These are phyloP conservation scores for Drosophila equinoxialis DNA, from an alignment of 1,140 invertebrate genomes.

Conservation along the genomic window DNA sequence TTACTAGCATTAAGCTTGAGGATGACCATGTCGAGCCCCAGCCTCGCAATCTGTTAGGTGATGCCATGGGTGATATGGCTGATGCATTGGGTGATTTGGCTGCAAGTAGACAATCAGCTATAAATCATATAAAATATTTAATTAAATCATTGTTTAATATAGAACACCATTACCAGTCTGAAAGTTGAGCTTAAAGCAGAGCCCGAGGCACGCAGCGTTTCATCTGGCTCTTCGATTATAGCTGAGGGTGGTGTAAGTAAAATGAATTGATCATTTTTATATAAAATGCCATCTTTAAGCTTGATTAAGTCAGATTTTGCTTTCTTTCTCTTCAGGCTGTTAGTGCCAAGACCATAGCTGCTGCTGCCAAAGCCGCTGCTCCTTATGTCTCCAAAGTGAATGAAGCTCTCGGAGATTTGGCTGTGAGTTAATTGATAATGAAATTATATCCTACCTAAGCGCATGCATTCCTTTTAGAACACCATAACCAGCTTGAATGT, in stretches of 20 bases:
- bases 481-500: conserved; percentile 19
- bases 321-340: conserved; percentile 17
- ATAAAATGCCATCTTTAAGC: too few relatives aligned
- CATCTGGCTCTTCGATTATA: conserved; percentile 41
- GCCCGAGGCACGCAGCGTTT: conserved; percentile 22
- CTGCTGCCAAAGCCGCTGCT: conserved; percentile 36
- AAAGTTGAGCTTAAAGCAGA: conserved; percentile 9
- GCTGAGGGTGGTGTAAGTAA: conserved; percentile 39
- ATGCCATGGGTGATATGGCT: conserved; percentile 37
- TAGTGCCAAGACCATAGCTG: conserved; percentile 32
- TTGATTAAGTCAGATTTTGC: neutral
- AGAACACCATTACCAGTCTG: conserved; percentile 49
- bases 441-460: neutral
- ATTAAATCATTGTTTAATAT: neutral
- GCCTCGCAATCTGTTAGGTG: conserved; percentile 36
- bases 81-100: conserved; percentile 42
- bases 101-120: conserved; percentile 22
- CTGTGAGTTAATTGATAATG: conserved; percentile 23
- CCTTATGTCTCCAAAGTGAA: conserved; percentile 38
- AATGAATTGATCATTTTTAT: too few relatives aligned
- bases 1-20: conserved; percentile 18
- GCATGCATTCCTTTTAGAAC: conserved; percentile 15
- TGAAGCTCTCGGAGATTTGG: conserved; percentile 32
- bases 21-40: conserved; percentile 32
- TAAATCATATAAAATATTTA: neutral